Percentiles rank a stretch among this genome's conserved stretches.
phyloP scores from a whole-genome alignment of 1,140 invertebrate genomes.

The Apis florea region DNA sequence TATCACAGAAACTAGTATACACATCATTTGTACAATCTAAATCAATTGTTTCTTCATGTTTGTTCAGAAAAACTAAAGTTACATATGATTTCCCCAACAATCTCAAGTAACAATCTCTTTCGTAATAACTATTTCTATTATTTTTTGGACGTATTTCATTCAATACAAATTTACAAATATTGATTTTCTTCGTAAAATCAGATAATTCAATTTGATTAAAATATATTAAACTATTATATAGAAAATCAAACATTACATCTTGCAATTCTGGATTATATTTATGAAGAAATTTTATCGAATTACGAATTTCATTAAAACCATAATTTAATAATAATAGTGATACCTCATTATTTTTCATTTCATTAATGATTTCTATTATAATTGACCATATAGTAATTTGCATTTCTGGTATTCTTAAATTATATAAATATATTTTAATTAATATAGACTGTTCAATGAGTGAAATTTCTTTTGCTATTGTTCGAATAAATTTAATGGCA shows the following conservation, averaged over 20 bases:
- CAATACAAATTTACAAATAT: conserved; percentile 50
- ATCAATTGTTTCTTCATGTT: conserved; percentile 28
- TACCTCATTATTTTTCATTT: not conserved
- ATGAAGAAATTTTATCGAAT: conserved; percentile 27
- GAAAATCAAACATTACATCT: conserved; percentile 67
- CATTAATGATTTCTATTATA: conserved; percentile 52
- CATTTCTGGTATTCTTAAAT: conserved; percentile 47
- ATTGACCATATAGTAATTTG: conserved; percentile 65
- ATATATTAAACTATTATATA: conserved; percentile 56
- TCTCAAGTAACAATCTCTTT: conserved; percentile 66
- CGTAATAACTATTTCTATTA: conserved; percentile 45
- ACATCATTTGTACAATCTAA: conserved; percentile 47
- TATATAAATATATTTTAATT: conserved; percentile 34
- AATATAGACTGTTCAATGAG: not conserved
- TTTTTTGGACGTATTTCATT: conserved; percentile 23
- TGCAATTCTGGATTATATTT: conserved; percentile 64
- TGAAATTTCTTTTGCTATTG: conserved; percentile 19
- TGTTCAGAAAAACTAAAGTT: not conserved
- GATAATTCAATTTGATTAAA: not conserved
- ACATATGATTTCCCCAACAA: conserved; percentile 68
- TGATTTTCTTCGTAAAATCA: not conserved
- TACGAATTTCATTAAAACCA: conserved; percentile 35
- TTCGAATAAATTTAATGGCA: conserved; percentile 60
- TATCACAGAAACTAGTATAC: conserved; percentile 65
- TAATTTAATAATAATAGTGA: conserved; percentile 39